Base-by-base conservation (phyloP, 2,888 invertebrate genomes). In the Zonitis immaculata region DNA sequence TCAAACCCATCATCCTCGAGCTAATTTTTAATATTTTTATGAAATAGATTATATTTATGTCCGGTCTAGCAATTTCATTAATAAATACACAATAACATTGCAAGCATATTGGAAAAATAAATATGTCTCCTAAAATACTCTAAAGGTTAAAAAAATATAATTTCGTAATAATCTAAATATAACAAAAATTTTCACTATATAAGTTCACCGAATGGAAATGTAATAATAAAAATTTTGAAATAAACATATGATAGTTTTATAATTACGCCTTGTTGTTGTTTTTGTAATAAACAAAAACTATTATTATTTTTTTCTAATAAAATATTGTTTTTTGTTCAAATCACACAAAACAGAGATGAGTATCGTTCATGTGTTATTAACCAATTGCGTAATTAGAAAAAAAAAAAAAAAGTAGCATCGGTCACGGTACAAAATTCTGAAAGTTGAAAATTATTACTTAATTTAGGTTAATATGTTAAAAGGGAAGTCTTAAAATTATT, bases 401-500 rank as follows among this genome's bases (percentile, higher is more conserved):
- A 27, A 2, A 11, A 27, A 64, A 62, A 62, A 65, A 59, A 57
- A 60, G 56, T 56, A 54, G 8, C 53, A 58, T 39, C 55, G 62
- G 70, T 69, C 69, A 70, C 68, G 71, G 61, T 65, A 56, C 45
- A 46, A 60, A 61, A 63, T 64, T 70, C 64, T 66, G 71, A 71
- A 71, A 71, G 70, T 68, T 68, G 48, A 32, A 16, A 16, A 60
- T 60, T 68, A 62, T 73, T 74, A 69, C 73, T 65, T 69, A 72
- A 74, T 73, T 67, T 69, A 71, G 73, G 73, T 73, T 73, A 73
- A 73, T 71, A 70, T 68, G 67, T 65, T 69, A 54, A 57, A 51
- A 53, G 42, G 47, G 43, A 32, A 32, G 32, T 32, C 14, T 32
- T 12, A 5, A 25, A 6, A 3, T 25, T 14, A 14, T 25, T 44